Base-by-base conservation (phyloP, 2,113 vertebrate species). In the Upupa epops region DNA sequence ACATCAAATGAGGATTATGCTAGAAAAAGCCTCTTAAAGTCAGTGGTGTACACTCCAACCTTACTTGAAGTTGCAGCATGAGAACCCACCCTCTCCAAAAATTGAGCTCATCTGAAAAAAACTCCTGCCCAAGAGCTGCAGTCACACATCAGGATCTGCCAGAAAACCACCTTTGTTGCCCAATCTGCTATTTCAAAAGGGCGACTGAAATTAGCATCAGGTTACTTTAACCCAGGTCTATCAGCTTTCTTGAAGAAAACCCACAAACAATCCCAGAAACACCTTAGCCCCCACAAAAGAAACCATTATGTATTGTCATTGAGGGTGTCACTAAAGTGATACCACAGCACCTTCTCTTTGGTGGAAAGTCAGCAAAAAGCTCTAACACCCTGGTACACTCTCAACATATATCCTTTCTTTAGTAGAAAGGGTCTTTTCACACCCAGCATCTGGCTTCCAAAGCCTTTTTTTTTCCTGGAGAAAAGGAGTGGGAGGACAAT, bases 11-110 rank as follows among this genome's bases (percentile, higher is more conserved):
- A 78, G 34, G 68, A 83, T 78, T 87, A 81, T 11, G 26, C 69
- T 92, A 89, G 54, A 87, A 93, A 56, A 91, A 79, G 69, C 46
- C 72, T n/a, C 89, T 83, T 86, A 83, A 84, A 94, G 82, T 46
- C 63, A 46, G 76, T 11, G 51, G 64, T 45, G 66, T 86, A 91
- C 83, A 83, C 21, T 63, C 80, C 89, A 77, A 60, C 70, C 55
- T 58, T 31, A 49, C 42, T 88, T 93, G 89, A 86, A 78, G 89
- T 25, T 58, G 76, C 34, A 71, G 72, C 49, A 49, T 45, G 13
- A 63, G 90, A 64, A n/a, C 45, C 71, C 84, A 64, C 80, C 82
- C 84, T 91, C 64, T 79, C 52, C 49, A 86, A 82, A 94, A 74
- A 85, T 0, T 34, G 37, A 89, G 31, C 32, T 91, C 46, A 45